Conservation (phyloP, 2,113 vertebrate genomes). For the Crotalus tigris region DNA sequence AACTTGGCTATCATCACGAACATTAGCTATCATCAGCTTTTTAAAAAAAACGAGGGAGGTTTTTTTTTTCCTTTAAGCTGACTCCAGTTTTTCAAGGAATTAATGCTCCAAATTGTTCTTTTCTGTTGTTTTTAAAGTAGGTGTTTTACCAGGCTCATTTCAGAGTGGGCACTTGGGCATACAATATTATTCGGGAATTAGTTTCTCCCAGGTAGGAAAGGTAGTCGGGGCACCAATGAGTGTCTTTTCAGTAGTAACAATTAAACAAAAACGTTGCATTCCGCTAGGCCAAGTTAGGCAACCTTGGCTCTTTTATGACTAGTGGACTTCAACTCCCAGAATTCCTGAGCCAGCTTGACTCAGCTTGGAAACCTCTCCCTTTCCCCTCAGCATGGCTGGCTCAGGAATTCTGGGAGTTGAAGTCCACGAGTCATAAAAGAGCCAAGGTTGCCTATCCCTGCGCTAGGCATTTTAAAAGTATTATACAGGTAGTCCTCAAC, state of each 20-base stretch:
- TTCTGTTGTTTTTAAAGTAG: neutral
- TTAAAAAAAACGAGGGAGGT: neutral
- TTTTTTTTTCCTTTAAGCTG: conserved; percentile 49
- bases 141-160: neutral
- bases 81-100: conserved; percentile 7
- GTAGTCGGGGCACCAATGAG: neutral
- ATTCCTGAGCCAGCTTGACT: too few species aligned
- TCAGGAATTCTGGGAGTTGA: too few species aligned
- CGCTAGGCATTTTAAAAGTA: neutral
- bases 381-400: too few species aligned
- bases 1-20: neutral
- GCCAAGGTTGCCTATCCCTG: too few species aligned
- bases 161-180: neutral
- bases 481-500: neutral
- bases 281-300: neutral
- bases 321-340: too few species aligned
- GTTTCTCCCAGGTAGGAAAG: neutral
- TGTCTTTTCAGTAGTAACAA: neutral
- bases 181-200: neutral
- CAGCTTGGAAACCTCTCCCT: too few species aligned
- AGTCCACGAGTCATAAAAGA: too few species aligned
- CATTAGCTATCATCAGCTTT: neutral
- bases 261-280: neutral
- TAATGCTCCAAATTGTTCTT: neutral
- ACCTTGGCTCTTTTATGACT: too few species aligned